Evolutionary conservation across 2,888 invertebrate genomes (phyloP).

Genomic region (Selenia dentaria): DNA sequence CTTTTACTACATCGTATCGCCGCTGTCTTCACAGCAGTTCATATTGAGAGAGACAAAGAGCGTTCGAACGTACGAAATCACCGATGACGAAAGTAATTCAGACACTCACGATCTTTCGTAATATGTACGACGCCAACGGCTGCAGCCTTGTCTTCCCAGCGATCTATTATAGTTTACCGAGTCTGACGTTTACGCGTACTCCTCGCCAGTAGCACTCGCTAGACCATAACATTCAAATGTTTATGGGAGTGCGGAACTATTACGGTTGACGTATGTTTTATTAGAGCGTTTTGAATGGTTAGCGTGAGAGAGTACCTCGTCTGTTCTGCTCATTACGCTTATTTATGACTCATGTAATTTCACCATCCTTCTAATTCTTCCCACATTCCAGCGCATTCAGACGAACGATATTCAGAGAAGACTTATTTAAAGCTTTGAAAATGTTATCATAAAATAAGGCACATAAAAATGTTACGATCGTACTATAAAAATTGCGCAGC

Average conservation of each 20-base stretch:
- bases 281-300: neutral
- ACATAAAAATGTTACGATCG: constrained; percentile 65
- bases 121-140: constrained; percentile 23
- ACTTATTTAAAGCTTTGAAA: constrained; percentile 46
- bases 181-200: constrained; percentile 37
- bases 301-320: neutral
- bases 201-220: constrained; percentile 32
- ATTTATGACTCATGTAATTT: neutral
- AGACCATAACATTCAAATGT: constrained; percentile 34
- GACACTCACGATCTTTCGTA: constrained; percentile 33
- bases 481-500: constrained; percentile 56
- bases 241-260: constrained; percentile 21
- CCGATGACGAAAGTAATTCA: constrained; percentile 30
- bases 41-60: constrained; percentile 24
- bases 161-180: constrained; percentile 30
- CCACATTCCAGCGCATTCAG: constrained; percentile 9
- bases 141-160: constrained; percentile 27
- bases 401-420: constrained; percentile 24
- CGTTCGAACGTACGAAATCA: constrained; percentile 17
- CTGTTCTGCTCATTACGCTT: neutral
- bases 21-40: constrained; percentile 32
- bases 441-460: constrained; percentile 49
- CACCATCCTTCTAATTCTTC: neutral
- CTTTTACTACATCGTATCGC: constrained; percentile 31
- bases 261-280: neutral